Conservation (phyloP, 2,888 invertebrate species). For the Cheilosia vulpina region DNA sequence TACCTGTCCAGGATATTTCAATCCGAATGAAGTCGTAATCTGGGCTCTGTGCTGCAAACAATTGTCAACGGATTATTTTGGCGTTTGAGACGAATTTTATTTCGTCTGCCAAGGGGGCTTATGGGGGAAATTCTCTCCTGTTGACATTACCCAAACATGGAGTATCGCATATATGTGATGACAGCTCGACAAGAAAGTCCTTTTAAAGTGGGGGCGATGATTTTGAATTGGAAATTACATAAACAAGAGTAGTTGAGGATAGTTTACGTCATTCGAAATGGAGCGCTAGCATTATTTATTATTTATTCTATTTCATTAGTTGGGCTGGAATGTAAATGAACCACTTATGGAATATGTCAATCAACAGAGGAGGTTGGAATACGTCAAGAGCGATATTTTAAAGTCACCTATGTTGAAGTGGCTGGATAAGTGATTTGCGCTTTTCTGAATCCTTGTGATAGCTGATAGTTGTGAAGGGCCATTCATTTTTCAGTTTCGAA, state of each 20-base stretch:
- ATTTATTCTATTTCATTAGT: too few relatives aligned
- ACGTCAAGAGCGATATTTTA: too few relatives aligned
- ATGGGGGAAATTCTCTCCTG: background rate
- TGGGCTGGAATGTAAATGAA: too few relatives aligned
- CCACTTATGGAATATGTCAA: too few relatives aligned
- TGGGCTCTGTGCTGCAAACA: conserved; percentile 25
- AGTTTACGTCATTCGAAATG: background rate
- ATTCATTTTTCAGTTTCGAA: too few relatives aligned
- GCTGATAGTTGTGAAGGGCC: too few relatives aligned
- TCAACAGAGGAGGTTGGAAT: too few relatives aligned
- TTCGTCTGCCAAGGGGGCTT: conserved; percentile 12
- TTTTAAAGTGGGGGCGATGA: conserved; percentile 8
- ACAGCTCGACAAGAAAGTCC: conserved; percentile 19
- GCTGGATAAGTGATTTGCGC: too few relatives aligned
- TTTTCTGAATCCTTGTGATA: too few relatives aligned
- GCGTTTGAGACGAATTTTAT: conserved; percentile 44
- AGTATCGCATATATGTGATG: background rate
- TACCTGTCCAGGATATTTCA: conserved; percentile 53
- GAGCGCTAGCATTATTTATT: too few relatives aligned
- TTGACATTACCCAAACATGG: conserved; percentile 1
- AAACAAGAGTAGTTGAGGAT: background rate
- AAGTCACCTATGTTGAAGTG: too few relatives aligned
- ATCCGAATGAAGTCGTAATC: conserved; percentile 53
- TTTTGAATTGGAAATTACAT: conserved; percentile 7
- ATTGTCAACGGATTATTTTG: conserved; percentile 31